These are phyloP conservation scores for Polypedilum pembai DNA, from an alignment of 1,140 invertebrate genomes.

Conservation along the genomic window DNA sequence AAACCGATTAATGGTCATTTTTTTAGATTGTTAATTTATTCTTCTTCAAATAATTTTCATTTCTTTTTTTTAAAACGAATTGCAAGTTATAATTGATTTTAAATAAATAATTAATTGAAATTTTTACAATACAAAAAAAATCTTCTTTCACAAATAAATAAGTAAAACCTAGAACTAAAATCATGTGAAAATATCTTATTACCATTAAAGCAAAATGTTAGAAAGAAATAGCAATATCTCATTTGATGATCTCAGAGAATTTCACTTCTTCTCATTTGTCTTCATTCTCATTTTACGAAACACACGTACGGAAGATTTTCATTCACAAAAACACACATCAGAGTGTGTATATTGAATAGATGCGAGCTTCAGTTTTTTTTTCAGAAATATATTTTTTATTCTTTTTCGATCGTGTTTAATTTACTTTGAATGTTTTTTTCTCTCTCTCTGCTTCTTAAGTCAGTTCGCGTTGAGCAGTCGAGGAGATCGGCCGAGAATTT, in stretches of 20 bases:
- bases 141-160: too few relatives aligned
- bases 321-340: background rate
- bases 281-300: background rate
- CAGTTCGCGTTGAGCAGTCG: constrained; percentile 2
- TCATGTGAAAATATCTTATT: too few relatives aligned
- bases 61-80: too few relatives aligned
- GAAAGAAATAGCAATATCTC: too few relatives aligned
- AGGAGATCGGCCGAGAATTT: background rate
- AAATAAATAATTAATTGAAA: too few relatives aligned
- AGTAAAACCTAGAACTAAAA: too few relatives aligned
- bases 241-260: constrained; percentile 2
- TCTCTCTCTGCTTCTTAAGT: constrained; percentile 8
- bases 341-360: background rate
- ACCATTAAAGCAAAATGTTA: too few relatives aligned
- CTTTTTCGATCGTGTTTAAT: constrained; percentile 17
- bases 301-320: background rate
- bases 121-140: too few relatives aligned
- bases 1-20: too few relatives aligned
- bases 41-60: too few relatives aligned
- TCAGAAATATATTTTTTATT: background rate
- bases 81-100: too few relatives aligned
- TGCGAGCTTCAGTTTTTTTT: constrained; percentile 8
- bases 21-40: too few relatives aligned
- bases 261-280: background rate
- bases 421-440: constrained; percentile 12